phyloP scores from a whole-genome alignment of 2,113 vertebrate genomes.

The Tragelaphus imberbis region DNA sequence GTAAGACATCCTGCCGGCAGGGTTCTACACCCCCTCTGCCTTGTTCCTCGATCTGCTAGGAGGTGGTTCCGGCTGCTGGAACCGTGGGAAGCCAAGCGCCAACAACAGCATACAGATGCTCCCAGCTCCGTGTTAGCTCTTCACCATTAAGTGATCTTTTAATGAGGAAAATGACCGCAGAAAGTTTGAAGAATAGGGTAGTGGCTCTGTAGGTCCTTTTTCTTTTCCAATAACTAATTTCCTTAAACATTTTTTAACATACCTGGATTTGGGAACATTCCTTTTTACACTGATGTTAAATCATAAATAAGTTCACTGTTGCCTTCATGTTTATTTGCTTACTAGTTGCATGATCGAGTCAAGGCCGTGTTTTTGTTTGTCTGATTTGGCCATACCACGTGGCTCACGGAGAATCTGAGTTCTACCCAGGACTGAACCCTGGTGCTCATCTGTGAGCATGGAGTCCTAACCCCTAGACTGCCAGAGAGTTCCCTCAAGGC shows the following conservation, averaged over 20 bases:
- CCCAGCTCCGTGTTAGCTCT: neutral
- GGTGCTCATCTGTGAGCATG: neutral
- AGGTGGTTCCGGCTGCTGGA: neutral
- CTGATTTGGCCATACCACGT: neutral
- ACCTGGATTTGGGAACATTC: neutral
- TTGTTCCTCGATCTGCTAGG: accelerated
- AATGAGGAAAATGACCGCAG: neutral
- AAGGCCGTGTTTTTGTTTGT: neutral
- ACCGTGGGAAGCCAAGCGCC: neutral
- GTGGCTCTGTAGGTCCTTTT: neutral
- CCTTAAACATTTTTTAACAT: neutral
- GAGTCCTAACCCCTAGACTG: neutral
- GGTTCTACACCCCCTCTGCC: accelerated
- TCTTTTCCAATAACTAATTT: neutral
- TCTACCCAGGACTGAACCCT: neutral
- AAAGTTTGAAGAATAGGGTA: neutral
- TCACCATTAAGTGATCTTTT: neutral
- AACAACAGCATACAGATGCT: neutral
- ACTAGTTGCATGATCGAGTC: neutral
- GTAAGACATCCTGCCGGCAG: accelerated
- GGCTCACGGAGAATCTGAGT: neutral
- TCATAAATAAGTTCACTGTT: neutral
- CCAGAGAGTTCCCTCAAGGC: neutral
- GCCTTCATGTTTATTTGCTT: neutral
- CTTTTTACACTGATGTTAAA: neutral